A percentile compares a stretch with the other conserved stretches of the same genome.
phyloP scores from a whole-genome alignment of 2,113 vertebrate genomes.

The Ameiurus melas region DNA sequence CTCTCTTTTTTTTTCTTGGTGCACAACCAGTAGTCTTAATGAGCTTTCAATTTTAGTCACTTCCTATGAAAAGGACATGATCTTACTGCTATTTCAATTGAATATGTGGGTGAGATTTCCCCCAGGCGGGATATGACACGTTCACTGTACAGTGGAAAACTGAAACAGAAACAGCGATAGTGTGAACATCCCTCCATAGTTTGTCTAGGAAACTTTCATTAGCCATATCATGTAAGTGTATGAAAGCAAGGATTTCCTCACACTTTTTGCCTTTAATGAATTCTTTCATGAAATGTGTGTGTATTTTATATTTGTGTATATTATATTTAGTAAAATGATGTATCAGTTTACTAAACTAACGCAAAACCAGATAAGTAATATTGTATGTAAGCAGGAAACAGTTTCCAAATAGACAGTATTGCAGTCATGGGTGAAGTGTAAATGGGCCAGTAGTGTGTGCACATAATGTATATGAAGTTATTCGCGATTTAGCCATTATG shows the following conservation, averaged over 20 bases:
- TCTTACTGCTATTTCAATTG: background rate
- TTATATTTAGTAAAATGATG: background rate
- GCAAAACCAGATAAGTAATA: background rate
- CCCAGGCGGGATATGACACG: background rate
- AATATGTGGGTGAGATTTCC: background rate
- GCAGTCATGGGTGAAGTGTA: background rate
- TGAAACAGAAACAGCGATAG: background rate
- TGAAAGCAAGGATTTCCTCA: background rate
- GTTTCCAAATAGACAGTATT: background rate
- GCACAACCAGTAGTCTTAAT: slow-evolving; percentile 13
- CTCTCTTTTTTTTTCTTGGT: background rate
- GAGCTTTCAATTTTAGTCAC: slow-evolving; percentile 20
- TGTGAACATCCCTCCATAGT: background rate
- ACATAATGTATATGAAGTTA: background rate
- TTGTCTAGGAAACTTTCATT: background rate
- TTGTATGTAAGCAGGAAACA: background rate
- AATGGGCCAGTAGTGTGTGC: background rate
- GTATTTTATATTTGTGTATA: background rate
- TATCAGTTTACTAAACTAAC: background rate
- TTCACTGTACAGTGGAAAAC: background rate
- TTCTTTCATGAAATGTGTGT: background rate
- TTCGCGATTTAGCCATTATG: background rate
- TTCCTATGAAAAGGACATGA: slow-evolving; percentile 31
- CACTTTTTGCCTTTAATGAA: background rate
- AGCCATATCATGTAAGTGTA: background rate